A percentile compares a stretch with the other conserved stretches of the same genome.
phyloP scores from a whole-genome alignment of 2,797 vertebrate species.

The Thripadectes ignobilis region DNA sequence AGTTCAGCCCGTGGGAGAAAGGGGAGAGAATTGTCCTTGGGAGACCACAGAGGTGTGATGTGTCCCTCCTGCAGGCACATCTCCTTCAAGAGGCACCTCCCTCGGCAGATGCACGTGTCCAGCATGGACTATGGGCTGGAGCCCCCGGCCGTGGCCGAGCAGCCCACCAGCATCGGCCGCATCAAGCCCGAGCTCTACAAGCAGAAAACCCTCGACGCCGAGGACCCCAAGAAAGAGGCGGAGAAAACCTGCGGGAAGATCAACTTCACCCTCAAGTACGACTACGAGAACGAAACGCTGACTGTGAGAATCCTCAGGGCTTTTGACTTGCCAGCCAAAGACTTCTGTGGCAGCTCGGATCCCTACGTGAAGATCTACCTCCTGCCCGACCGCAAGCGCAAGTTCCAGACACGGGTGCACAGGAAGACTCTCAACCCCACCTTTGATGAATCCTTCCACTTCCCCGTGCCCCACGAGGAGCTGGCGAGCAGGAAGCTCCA shows the following conservation, averaged over 20 bases:
- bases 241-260: conserved; percentile 93
- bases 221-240: conserved; percentile 86
- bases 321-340: conserved; percentile 94
- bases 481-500: conserved; percentile 90
- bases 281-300: conserved; percentile 92
- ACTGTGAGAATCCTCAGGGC: conserved; percentile 92
- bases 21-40: not conserved
- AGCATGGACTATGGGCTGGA: conserved; percentile 92
- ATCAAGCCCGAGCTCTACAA: conserved; percentile 97
- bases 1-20: not conserved
- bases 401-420: conserved; percentile 97
- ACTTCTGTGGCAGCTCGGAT: conserved; percentile 96
- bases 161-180: conserved; percentile 92
- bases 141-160: conserved; percentile 82
- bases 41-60: not conserved
- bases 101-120: conserved; percentile 93
- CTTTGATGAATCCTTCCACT: conserved; percentile 94
- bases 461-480: conserved; percentile 94
- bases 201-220: conserved; percentile 87
- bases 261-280: conserved; percentile 94
- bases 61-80: conserved; percentile 83
- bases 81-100: conserved; percentile 95
- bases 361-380: conserved; percentile 98
- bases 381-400: conserved; percentile 94
- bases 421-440: conserved; percentile 97